Evolutionary conservation across 2,113 vertebrate species (phyloP), one percentile per base, ranked within the genome.

Genomic region (Larimichthys polyactis): DNA sequence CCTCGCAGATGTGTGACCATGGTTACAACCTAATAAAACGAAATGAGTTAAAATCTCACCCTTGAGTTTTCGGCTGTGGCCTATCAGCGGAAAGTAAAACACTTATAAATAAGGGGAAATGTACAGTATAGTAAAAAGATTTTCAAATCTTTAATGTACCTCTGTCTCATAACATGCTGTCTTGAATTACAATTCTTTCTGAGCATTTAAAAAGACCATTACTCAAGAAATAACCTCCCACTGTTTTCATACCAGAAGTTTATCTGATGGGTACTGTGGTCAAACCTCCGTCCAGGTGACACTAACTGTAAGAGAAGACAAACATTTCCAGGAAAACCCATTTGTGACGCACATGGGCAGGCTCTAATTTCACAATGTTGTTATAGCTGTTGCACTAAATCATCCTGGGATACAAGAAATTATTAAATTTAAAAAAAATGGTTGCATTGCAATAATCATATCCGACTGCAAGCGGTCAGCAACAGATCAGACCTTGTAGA

Each of bases 21-120:
- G 19, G 24, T 81, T 65, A n/a, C 11, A 51, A 43, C 20, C n/a
- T 64, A 78, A 83, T 71, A 11, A 22, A 81, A 74, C 68, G 19
- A 57, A 11, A 8, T 11, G 4, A 15, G 27, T 4, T 68, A 51
- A 63, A 62, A 63, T 81, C 70, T 52, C 43, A 58, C 32, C 46
- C 22, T 29, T 10, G 0, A 14, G 55, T 15, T 40, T 20, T 44
- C 36, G 15, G 9, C 49, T 48, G 57, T 49, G 43, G 22, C 8
- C 24, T 76, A 68, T 68, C 19, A 57, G 24, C 49, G 29, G 11
- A 19, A 52, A 70, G 48, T 46, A 9, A 62, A 70, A 66, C 2
- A 52, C 16, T 67, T 68, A 46, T 14, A n/a, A 46, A 20, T 20
- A 46, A 44, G 3, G n/a, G 36, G 43, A 43, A 48, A 17, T 16